These are phyloP conservation scores for Cyanocitta stelleri DNA, from an alignment of 2,113 vertebrate genomes.

Conservation along the genomic window DNA sequence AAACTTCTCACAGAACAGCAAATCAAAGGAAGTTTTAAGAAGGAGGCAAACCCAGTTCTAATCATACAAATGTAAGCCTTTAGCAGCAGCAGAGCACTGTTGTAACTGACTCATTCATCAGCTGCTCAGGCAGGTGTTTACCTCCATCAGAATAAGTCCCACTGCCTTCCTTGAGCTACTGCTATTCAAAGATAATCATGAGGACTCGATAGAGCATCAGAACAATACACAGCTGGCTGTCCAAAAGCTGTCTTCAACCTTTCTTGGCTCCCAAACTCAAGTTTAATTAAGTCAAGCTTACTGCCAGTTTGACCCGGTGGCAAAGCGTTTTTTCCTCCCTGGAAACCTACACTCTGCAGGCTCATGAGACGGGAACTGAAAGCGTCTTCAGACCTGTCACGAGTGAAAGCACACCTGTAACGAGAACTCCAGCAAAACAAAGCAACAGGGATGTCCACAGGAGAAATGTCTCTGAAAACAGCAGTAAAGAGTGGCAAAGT, in stretches of 20 bases:
- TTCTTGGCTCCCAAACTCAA: not conserved
- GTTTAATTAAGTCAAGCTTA: not conserved
- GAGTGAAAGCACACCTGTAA: not conserved
- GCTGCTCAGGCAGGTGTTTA: not conserved
- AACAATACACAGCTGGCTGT: not conserved
- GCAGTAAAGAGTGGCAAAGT: not conserved
- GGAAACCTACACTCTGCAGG: not conserved
- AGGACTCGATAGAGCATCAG: not conserved
- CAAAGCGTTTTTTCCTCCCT: not conserved
- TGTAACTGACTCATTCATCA: not conserved
- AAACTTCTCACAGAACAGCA: not conserved
- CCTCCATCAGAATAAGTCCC: not conserved
- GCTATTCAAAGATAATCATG: not conserved
- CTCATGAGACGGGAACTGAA: not conserved
- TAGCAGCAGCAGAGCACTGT: not conserved
- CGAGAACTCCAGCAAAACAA: not conserved
- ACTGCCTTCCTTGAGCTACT: not conserved
- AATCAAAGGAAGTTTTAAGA: not conserved
- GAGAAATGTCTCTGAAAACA: not conserved
- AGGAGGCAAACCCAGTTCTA: not conserved
- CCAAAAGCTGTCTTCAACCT: not conserved
- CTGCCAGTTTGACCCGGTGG: fast-evolving
- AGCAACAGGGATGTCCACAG: not conserved
- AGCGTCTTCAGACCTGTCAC: not conserved
- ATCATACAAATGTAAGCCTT: not conserved